phyloP scores from a whole-genome alignment of 2,797 vertebrate genomes.

The Alcedo atthis region DNA sequence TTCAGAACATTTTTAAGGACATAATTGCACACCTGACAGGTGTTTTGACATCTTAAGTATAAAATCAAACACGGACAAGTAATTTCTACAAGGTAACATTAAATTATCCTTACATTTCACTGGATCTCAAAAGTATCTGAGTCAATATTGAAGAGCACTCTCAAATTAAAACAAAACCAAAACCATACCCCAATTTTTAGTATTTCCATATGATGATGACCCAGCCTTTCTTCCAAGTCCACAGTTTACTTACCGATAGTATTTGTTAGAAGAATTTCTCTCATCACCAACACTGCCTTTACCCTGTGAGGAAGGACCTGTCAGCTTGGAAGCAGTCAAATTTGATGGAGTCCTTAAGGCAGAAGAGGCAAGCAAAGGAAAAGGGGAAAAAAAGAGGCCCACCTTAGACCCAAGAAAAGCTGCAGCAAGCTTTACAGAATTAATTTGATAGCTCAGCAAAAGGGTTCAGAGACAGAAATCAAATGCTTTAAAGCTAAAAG shows the following conservation, averaged over 20 bases:
- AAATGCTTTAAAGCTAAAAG: slow-evolving; percentile 18
- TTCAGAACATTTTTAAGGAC: neutral
- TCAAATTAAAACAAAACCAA: neutral
- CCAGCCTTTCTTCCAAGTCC: neutral
- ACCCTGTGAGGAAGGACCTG: slow-evolving; percentile 80
- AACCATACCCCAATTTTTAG: no score
- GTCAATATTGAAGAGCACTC: neutral
- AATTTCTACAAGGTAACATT: neutral
- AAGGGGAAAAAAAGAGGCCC: slow-evolving; percentile 60
- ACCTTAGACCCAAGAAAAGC: slow-evolving; percentile 64
- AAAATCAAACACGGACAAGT: neutral
- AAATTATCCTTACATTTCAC: neutral
- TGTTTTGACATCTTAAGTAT: neutral
- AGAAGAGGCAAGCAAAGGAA: slow-evolving; percentile 67
- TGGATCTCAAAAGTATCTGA: neutral
- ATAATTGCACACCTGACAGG: neutral
- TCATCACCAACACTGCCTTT: slow-evolving; percentile 83
- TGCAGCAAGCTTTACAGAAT: slow-evolving; percentile 13
- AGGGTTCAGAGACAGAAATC: slow-evolving; percentile 9
- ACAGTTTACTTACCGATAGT: slow-evolving; percentile 78
- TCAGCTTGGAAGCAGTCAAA: slow-evolving; percentile 79
- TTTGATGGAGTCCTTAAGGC: slow-evolving; percentile 79
- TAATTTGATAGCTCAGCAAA: slow-evolving; percentile 44
- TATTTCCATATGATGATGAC: neutral
- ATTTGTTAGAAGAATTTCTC: slow-evolving; percentile 83